Conservation (phyloP, 2,797 vertebrate species). For the Melanotaenia pygmaea region DNA sequence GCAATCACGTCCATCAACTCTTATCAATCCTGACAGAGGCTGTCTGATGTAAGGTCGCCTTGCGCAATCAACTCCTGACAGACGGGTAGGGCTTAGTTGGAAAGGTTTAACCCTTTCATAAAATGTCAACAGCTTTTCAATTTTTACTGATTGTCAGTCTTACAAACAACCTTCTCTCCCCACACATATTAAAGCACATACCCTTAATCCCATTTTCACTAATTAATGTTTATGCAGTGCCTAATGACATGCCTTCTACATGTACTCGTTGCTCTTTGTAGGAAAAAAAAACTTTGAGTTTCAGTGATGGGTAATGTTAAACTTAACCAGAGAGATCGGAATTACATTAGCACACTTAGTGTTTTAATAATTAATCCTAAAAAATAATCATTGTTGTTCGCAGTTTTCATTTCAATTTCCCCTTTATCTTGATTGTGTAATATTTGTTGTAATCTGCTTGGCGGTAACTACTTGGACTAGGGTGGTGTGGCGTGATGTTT, state of each 20-base stretch:
- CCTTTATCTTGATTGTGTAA: not conserved
- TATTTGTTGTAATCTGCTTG: not conserved
- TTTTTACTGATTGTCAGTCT: slow-evolving; percentile 7
- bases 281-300: not conserved
- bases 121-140: slow-evolving; percentile 13
- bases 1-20: slow-evolving; percentile 71
- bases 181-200: slow-evolving; percentile 1
- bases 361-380: not conserved
- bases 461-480: not conserved
- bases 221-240: not conserved
- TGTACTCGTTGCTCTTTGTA: not conserved
- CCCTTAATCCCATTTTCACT: not conserved
- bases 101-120: slow-evolving; percentile 20
- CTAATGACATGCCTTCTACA: not conserved
- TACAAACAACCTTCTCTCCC: not conserved
- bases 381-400: not conserved
- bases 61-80: slow-evolving; percentile 67
- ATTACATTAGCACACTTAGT: not conserved
- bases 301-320: not conserved
- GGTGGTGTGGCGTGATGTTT: not conserved
- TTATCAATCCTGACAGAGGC: slow-evolving; percentile 69
- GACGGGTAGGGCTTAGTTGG: slow-evolving; percentile 29
- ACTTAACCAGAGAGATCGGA: not conserved
- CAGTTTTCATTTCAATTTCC: not conserved
- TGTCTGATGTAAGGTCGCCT: slow-evolving; percentile 61